phyloP scores from a whole-genome alignment of 1,140 invertebrate genomes.

The Nymphalis io region DNA sequence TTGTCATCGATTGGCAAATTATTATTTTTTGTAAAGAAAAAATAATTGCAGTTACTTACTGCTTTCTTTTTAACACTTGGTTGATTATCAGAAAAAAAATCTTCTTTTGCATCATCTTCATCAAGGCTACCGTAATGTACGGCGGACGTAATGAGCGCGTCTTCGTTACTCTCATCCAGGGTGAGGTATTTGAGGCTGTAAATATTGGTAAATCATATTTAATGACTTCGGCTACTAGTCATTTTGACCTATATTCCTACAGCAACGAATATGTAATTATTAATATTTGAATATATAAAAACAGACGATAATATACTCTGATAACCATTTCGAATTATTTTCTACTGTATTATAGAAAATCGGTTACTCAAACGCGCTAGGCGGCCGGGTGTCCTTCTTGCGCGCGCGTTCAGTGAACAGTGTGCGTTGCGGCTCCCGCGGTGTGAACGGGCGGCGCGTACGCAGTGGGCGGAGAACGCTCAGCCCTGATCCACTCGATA shows the following conservation, averaged over 20 bases:
- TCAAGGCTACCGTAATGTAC: constrained; percentile 45
- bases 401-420: constrained; percentile 70
- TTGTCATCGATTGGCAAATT: too few species aligned
- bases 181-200: constrained; percentile 61
- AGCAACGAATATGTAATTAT: too few species aligned
- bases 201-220: constrained; percentile 15
- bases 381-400: constrained; percentile 83
- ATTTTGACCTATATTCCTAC: too few species aligned
- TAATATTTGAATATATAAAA: too few species aligned
- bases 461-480: constrained; percentile 81
- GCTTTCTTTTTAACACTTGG: constrained; percentile 47
- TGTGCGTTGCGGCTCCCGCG: constrained; percentile 86
- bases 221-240: too few species aligned
- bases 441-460: constrained; percentile 90
- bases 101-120: constrained; percentile 44
- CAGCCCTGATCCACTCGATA: constrained; percentile 37
- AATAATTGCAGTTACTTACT: constrained; percentile 33
- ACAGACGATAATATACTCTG: too few species aligned
- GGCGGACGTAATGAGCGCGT: constrained; percentile 36
- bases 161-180: constrained; percentile 56
- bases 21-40: neutral
- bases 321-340: too few species aligned
- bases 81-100: constrained; percentile 43
- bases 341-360: neutral
- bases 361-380: constrained; percentile 89